Evolutionary conservation across 1,140 invertebrate species (phyloP).

Genomic region (Babylonia areolata): DNA sequence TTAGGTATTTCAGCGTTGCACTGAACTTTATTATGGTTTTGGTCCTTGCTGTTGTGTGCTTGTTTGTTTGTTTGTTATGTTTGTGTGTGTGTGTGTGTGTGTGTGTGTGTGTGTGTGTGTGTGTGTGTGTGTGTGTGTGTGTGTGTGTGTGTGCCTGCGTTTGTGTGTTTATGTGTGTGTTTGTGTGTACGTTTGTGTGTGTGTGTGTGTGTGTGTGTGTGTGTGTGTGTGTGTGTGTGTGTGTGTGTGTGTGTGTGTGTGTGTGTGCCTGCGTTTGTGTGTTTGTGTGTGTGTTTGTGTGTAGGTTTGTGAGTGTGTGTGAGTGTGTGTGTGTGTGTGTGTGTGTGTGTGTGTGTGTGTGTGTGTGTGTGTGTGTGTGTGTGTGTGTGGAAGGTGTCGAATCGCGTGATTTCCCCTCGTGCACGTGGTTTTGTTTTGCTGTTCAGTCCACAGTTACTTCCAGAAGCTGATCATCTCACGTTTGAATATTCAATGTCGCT

Average conservation of each 20-base stretch:
- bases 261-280: neutral
- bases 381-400: neutral
- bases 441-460: no score
- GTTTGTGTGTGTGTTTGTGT: neutral
- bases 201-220: constrained; percentile 2
- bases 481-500: no score
- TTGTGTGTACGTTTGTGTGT: neutral
- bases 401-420: no score
- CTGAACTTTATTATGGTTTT: no score
- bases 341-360: neutral
- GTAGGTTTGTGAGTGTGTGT: neutral
- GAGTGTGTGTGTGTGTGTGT: neutral
- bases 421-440: no score
- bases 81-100: neutral
- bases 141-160: neutral
- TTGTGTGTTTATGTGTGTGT: neutral
- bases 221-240: neutral
- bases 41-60: no score
- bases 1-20: no score
- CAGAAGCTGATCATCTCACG: no score
- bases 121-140: neutral
- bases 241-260: neutral
- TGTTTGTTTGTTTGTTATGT: no score
- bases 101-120: neutral
- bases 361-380: neutral